Evolutionary conservation across 2,113 vertebrate species (phyloP), one percentile per base, ranked within the genome.

Genomic region (Chaetorhynchus papuensis): DNA sequence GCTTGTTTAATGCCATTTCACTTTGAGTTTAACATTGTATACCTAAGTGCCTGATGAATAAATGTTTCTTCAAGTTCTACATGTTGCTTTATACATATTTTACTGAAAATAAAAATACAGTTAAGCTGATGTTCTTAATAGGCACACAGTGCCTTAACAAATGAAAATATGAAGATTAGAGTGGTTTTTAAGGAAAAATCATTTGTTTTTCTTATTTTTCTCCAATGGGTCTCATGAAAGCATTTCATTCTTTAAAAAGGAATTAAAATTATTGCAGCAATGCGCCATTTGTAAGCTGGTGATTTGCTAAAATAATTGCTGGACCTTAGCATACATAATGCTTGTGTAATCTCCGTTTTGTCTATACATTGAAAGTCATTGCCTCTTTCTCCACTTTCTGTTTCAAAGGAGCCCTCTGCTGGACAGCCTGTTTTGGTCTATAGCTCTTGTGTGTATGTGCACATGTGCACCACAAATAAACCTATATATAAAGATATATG

Each of bases 391-490:
- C 94, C 92, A 85, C 79, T 93, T 97, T 96, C 97, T 97, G 97
- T 97, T 98, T 98, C 98, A 97, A 97, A 98, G 98, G 98, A 97
- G 98, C 98, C 98, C 98, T 98, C 98, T 98, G 98, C 98, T 98
- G 98, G 98, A 97, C 96, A 94, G 91, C 92, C 89, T 81, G 79
- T 33, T 70, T 41, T 96, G 94, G 91, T 89, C 50, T 89, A 24
- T 22, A 59, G 66, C 33, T 20, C 12, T 89, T 30, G 31, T 22
- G 24, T 68, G 8, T 23, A 24, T 49, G 15, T 74, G 70, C 37
- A 49, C 44, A 70, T 39, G 85, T 60, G 81, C 39, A 13, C 41
- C 44, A 31, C 50, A 53, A 49, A 56, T 61, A 82, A 78, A 56
- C 53, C n/a, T 72, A 33, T 35, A 10, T n/a, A 33, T 17, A 20